phyloP scores from a whole-genome alignment of 2,888 invertebrate species.

The Microctonus aethiopoides region DNA sequence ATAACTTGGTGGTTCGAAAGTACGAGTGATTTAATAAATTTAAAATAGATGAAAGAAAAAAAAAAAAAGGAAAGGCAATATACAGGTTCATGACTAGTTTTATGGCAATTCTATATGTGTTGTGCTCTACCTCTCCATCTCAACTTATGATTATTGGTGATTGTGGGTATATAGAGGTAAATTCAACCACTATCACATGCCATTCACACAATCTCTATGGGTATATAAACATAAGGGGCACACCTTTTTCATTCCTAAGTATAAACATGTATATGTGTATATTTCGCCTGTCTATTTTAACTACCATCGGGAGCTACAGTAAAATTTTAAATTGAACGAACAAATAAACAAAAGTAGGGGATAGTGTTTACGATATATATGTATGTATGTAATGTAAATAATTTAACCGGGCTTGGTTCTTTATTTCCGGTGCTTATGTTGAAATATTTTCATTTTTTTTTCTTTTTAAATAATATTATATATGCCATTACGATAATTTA shows the following conservation, averaged over 20 bases:
- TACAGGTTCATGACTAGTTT: slow-evolving; percentile 14
- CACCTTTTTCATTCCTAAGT: neutral
- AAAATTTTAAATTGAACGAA: neutral
- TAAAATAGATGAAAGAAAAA: slow-evolving; percentile 38
- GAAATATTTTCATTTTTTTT: neutral
- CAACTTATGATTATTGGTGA: neutral
- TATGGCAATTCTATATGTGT: neutral
- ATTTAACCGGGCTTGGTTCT: neutral
- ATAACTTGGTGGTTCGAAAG: neutral
- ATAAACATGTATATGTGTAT: neutral
- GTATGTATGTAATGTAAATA: neutral
- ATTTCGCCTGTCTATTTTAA: neutral
- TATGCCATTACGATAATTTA: neutral
- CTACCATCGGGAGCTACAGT: neutral
- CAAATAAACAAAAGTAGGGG: slow-evolving; percentile 1
- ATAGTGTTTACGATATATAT: neutral
- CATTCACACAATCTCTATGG: neutral
- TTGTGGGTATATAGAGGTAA: neutral
- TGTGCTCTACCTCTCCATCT: neutral
- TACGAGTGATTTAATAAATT: neutral
- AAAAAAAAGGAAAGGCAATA: slow-evolving; percentile 29
- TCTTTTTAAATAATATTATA: neutral
- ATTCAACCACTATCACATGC: neutral
- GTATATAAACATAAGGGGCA: neutral
- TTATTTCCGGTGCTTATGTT: neutral